Percentiles rank a stretch among this genome's conserved stretches.
Conservation (phyloP, 1,140 invertebrate species). For the Probaryconus sp. region DNA sequence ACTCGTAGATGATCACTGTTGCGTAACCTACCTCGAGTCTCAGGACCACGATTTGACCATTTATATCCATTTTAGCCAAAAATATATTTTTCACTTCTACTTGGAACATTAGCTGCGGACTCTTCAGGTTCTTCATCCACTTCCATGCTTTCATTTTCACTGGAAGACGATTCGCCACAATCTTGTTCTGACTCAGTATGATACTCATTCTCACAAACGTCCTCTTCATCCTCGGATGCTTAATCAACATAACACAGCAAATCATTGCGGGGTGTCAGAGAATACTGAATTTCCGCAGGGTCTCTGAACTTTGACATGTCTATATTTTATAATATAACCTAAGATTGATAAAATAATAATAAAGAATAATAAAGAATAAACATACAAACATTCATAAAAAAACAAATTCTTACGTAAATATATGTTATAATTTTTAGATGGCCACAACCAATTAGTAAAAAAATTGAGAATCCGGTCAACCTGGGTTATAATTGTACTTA, state of each 20-base stretch:
- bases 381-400: too few species aligned
- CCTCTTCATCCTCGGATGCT: constrained; percentile 17
- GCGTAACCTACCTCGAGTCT: constrained; percentile 16
- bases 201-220: constrained; percentile 17
- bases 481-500: constrained; percentile 6
- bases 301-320: not conserved
- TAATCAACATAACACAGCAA: constrained; percentile 19
- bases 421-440: not conserved
- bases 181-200: constrained; percentile 13
- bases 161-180: constrained; percentile 6
- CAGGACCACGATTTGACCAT: constrained; percentile 10
- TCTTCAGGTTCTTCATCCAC: constrained; percentile 5
- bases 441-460: not conserved
- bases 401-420: too few species aligned
- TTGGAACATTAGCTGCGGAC: constrained; percentile 4
- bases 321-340: too few species aligned
- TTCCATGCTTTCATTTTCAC: constrained; percentile 9
- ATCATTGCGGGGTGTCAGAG: constrained; percentile 8
- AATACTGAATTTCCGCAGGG: constrained; percentile 4
- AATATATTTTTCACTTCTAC: constrained; percentile 21
- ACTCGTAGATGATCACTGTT: constrained; percentile 2
- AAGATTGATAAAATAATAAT: constrained; percentile 2
- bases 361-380: not conserved
- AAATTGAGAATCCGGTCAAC: constrained; percentile 8
- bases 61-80: constrained; percentile 16